Evolutionary conservation across 2,888 invertebrate species (phyloP).

Genomic region (Heteromurus nitidus): DNA sequence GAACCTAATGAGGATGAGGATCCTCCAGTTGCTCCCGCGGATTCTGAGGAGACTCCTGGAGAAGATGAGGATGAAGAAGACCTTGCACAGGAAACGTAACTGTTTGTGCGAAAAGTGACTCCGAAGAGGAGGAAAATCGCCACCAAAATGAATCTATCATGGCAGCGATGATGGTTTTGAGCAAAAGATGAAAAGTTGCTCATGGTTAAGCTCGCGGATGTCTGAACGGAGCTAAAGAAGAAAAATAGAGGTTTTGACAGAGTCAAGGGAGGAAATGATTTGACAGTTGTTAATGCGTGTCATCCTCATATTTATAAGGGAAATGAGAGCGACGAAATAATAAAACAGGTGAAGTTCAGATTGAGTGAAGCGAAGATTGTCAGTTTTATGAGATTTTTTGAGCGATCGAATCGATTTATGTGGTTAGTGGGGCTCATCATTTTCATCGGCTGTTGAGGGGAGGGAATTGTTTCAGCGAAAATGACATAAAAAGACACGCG

Average conservation of each 20-base stretch:
- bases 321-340: not conserved
- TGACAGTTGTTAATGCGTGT: constrained; percentile 36
- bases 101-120: not conserved
- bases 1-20: not conserved
- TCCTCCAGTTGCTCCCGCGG: not conserved
- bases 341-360: no score
- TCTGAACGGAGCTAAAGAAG: not conserved
- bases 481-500: no score
- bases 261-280: constrained; percentile 19
- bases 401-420: no score
- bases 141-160: not conserved
- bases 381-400: no score
- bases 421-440: no score
- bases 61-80: not conserved
- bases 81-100: not conserved
- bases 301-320: constrained; percentile 46
- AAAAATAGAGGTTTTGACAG: no score
- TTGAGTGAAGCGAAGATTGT: no score
- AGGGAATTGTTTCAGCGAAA: no score
- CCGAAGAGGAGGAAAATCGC: not conserved
- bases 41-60: not conserved
- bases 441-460: no score
- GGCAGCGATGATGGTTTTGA: not conserved
- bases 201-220: constrained; percentile 1
- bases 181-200: not conserved